A percentile compares a stretch with the other conserved stretches of the same genome.
Evolutionary conservation across 2,888 invertebrate genomes (phyloP).

Genomic region (Apamea epomidion): DNA sequence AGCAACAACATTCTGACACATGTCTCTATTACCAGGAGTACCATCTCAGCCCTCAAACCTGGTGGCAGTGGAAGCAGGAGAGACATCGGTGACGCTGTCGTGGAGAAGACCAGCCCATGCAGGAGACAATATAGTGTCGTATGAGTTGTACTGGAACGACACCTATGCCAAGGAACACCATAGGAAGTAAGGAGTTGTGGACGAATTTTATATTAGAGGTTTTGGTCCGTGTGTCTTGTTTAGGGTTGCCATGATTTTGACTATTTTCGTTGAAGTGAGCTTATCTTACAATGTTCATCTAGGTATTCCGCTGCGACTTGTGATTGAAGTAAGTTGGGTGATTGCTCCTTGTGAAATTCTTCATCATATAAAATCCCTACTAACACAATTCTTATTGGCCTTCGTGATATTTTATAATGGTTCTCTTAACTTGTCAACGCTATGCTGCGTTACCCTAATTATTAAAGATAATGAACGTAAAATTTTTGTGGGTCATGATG

Average conservation of each 20-base stretch:
- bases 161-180: constrained; percentile 97
- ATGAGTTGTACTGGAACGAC: constrained; percentile 99
- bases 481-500: too few species aligned
- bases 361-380: background rate
- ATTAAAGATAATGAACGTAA: background rate
- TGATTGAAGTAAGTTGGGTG: background rate
- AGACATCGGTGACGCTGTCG: constrained; percentile 96
- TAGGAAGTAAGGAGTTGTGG: constrained; percentile 91
- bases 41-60: constrained; percentile 98
- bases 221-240: background rate
- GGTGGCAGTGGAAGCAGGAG: constrained; percentile 95
- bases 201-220: background rate
- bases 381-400: background rate
- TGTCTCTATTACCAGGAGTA: constrained; percentile 91
- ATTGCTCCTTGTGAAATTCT: background rate
- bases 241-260: background rate
- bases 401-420: background rate
- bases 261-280: background rate
- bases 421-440: background rate
- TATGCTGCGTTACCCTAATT: background rate
- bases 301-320: background rate
- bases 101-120: constrained; percentile 98
- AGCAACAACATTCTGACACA: background rate
- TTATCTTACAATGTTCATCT: background rate
- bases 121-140: constrained; percentile 97